Evolutionary conservation across 2,113 vertebrate species (phyloP).

Genomic region (Cynopterus brachyotis): DNA sequence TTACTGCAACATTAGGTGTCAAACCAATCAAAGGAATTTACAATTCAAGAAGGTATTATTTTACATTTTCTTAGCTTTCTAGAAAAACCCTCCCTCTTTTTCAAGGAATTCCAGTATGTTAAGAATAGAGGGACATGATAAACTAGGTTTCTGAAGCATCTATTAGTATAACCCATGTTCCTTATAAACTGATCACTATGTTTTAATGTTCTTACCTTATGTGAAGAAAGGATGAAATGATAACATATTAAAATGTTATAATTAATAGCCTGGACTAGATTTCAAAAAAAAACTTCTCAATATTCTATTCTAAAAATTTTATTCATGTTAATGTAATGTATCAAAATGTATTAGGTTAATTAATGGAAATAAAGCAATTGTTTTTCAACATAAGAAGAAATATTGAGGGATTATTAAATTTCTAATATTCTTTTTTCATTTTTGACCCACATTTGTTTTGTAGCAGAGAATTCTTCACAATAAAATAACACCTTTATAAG

Average conservation of each 20-base stretch:
- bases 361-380: neutral
- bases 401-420: neutral
- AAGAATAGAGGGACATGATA: neutral
- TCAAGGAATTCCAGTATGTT: neutral
- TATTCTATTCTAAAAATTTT: neutral
- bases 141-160: neutral
- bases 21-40: neutral
- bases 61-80: neutral
- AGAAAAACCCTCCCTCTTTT: neutral
- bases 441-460: neutral
- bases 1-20: neutral
- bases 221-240: neutral
- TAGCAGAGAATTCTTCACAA: conserved; percentile 19
- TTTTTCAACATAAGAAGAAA: conserved; percentile 34
- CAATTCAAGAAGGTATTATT: neutral
- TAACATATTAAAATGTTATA: conserved; percentile 8
- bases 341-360: conserved; percentile 26
- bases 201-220: neutral
- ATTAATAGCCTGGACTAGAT: neutral
- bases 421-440: neutral
- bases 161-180: neutral
- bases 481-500: conserved; percentile 8
- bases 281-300: conserved; percentile 21
- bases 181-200: neutral
- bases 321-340: neutral